Evolutionary conservation across 1,140 invertebrate species (phyloP), one percentile per base, ranked within the genome.

Genomic region (Micrasema longulum): DNA sequence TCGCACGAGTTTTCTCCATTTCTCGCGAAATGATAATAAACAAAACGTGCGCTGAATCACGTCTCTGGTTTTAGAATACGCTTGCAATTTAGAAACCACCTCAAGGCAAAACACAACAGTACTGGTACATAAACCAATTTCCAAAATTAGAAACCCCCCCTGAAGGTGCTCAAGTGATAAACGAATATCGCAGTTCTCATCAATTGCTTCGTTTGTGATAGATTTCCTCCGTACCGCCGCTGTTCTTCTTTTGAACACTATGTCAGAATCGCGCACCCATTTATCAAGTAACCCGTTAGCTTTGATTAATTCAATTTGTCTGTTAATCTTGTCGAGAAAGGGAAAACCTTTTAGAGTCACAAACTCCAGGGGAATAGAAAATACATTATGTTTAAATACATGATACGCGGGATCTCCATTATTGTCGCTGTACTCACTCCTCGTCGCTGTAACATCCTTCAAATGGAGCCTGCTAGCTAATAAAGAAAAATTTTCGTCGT

Each of bases 351-450:
- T 81, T 64, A 83, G 79, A 69, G 82, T 80, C 23, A 87, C 79
- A 77, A 87, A 83, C 76, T 87, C 86, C 53, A 86, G 55, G 14
- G 86, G 82, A 11, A 86, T 86, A 5, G 80, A 79, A 57, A 88
- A 86, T 4, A 86, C 80, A 69, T 84, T 81, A 0, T 73, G 12
- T 1, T 79, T 77, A 71, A 81, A 87, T 0, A 81, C 76, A 65
- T 82, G 81, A 48, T 84, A 84, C 7, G 76, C 79, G 26, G 77
- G 73, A 14, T 77, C 73, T 22, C 82, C 84, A 11, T 76, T 77
- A 36, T 66, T 48, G 10, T 79, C 77, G 62, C 78, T 81, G 0
- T 87, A 80, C 31, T 80, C 79, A 2, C 76, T 71, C 23, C 84
- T 73, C 45, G 80, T 80, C 0, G 80, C 67, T 0, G 82, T 76